phyloP scores from a whole-genome alignment of 2,888 invertebrate genomes.

The Atherix ibis region DNA sequence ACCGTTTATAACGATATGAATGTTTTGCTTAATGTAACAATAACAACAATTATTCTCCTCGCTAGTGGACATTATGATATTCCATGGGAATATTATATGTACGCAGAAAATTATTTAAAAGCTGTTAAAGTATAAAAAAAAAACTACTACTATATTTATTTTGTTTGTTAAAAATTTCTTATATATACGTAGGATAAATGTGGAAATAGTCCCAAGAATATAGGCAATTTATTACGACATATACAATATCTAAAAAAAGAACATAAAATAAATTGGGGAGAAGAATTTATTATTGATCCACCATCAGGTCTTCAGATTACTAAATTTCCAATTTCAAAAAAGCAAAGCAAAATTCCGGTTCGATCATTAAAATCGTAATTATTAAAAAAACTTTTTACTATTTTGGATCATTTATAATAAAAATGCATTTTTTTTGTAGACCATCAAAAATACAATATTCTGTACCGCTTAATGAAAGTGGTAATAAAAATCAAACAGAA shows the following conservation, averaged over 20 bases:
- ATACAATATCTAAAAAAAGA: constrained; percentile 6
- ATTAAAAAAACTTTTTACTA: no score
- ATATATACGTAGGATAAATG: constrained; percentile 11
- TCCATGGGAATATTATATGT: constrained; percentile 12
- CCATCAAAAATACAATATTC: no score
- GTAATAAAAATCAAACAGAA: no score
- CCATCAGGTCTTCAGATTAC: constrained; percentile 3
- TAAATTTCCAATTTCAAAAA: constrained; percentile 3
- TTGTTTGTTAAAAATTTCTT: no score
- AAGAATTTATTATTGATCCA: neutral
- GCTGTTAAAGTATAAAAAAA: no score
- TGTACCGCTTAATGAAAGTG: no score
- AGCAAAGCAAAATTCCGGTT: constrained; percentile 3
- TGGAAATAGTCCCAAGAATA: constrained; percentile 13
- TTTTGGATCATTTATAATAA: no score
- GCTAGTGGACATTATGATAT: constrained; percentile 9
- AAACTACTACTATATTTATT: no score
- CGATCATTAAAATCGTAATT: no score
- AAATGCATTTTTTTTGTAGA: no score
- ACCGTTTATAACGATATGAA: constrained; percentile 7
- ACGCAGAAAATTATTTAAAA: constrained; percentile 10
- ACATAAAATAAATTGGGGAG: constrained; percentile 6
- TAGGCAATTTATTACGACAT: constrained; percentile 10
- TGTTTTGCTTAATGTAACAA: constrained; percentile 9
- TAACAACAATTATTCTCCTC: constrained; percentile 12